Evolutionary conservation across 2,888 invertebrate species (phyloP), one percentile per base, ranked within the genome.

Genomic region (Oegoconia quadripuncta): DNA sequence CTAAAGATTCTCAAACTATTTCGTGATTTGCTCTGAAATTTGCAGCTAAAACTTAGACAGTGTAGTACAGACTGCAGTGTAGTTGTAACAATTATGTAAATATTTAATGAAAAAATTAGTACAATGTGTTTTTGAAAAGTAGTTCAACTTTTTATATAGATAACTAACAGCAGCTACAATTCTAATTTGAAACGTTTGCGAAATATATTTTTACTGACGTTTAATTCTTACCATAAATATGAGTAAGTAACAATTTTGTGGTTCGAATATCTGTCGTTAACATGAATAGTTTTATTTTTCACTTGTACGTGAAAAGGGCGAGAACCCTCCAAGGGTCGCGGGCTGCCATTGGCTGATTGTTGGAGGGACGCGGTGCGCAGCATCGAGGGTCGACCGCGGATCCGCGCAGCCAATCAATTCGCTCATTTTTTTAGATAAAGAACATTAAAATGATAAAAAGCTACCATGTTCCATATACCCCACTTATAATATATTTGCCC

Each of bases 321-420:
- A 72, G 78, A 60, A 77, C 84, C 83, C 83, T 79, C 64, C 45
- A 41, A 47, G 56, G 52, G 56, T 27, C 50, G 50, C 35, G 51
- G 36, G 50, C 50, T 63, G 47, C 65, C 34, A 86, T 86, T 86
- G 86, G 86, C 60, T 50, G 62, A 34, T 44, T 39, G 28, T 25
- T 40, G 45, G 58, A 72, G 70, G 73, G 71, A 64, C 66, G 69
- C 74, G 60, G 68, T 65, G 75, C 72, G 58, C 48, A 41, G 42
- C 50, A 49, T 40, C 48, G 58, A 64, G 73, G 74, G 68, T 64
- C 42, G 62, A 45, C 36, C 46, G 51, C 47, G 39, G 50, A 47
- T 54, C 55, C 68, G 79, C 83, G 82, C 82, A 87, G 74, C 87
- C 87, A 87, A 87, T 87, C 83, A 84, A 86, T 87, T 81, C 75